A percentile compares a stretch with the other conserved stretches of the same genome.
phyloP scores from a whole-genome alignment of 2,797 vertebrate species.

The Acrossocheilus wenchowensis region DNA sequence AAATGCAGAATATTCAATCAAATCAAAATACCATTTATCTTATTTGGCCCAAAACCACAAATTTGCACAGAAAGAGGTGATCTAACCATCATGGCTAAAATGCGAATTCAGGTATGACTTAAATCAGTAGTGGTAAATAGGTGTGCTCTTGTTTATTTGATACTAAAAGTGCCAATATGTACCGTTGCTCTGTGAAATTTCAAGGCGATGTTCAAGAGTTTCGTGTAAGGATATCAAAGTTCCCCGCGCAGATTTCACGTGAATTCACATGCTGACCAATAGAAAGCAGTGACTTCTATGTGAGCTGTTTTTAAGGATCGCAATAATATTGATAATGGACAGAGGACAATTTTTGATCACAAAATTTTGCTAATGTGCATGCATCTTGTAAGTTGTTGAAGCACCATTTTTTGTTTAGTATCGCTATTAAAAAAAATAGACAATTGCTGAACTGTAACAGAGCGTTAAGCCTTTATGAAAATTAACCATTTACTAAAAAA shows the following conservation, averaged over 20 bases:
- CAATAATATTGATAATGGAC: background rate
- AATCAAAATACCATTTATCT: background rate
- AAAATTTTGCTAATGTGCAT: background rate
- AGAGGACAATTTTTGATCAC: background rate
- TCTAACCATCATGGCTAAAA: constrained; percentile 1
- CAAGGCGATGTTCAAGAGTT: background rate
- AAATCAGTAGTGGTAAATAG: background rate
- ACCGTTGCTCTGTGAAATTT: background rate
- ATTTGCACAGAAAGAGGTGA: background rate
- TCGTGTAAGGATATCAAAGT: background rate
- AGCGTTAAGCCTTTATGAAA: too few species aligned
- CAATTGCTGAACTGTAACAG: too few species aligned
- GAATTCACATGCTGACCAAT: background rate
- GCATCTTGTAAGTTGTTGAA: background rate
- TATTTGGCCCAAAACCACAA: background rate
- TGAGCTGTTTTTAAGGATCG: background rate
- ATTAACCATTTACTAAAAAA: too few species aligned
- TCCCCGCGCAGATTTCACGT: background rate
- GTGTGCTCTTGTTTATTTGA: background rate
- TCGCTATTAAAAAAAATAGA: too few species aligned
- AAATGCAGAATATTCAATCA: constrained; percentile 28
- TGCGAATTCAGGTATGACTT: background rate
- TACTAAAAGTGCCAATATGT: background rate
- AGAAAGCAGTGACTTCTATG: background rate
- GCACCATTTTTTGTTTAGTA: background rate